Conservation (phyloP, 2,888 invertebrate species). For the Tanypteryx hageni region DNA sequence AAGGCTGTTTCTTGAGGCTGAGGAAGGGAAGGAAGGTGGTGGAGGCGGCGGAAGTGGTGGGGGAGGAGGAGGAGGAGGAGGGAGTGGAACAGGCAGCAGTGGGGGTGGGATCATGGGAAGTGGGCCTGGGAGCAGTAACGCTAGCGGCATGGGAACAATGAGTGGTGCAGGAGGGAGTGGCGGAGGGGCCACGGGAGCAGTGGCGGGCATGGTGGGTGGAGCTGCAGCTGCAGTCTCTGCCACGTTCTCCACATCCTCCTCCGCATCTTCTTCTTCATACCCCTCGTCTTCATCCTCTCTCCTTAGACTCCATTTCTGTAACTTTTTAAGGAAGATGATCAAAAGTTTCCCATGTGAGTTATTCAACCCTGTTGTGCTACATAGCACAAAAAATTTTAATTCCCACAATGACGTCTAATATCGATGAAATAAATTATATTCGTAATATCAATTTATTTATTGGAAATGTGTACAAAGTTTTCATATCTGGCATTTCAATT, state of each 20-base stretch:
- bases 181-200: neutral
- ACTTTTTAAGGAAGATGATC: slow-evolving; percentile 95
- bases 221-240: slow-evolving; percentile 46
- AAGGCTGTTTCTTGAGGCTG: slow-evolving; percentile 92
- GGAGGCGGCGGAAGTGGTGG: slow-evolving; percentile 25
- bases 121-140: neutral
- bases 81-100: neutral
- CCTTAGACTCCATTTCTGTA: slow-evolving; percentile 94
- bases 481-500: too few relatives aligned
- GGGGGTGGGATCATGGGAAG: neutral
- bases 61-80: slow-evolving; percentile 21
- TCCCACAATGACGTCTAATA: too few relatives aligned
- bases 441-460: too few relatives aligned
- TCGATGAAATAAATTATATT: too few relatives aligned
- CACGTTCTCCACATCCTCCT: slow-evolving; percentile 31
- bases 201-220: slow-evolving; percentile 16
- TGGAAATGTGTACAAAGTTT: too few relatives aligned
- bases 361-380: neutral
- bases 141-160: neutral
- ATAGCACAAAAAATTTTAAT: too few relatives aligned
- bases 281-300: slow-evolving; percentile 84
- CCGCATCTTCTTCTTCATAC: slow-evolving; percentile 4
- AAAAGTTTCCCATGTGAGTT: slow-evolving; percentile 92
- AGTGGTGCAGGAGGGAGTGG: slow-evolving; percentile 36
- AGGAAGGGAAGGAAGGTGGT: slow-evolving; percentile 91